phyloP scores from a whole-genome alignment of 92 coral and sea anemone species.

The Parazoanthus atlanticus region DNA sequence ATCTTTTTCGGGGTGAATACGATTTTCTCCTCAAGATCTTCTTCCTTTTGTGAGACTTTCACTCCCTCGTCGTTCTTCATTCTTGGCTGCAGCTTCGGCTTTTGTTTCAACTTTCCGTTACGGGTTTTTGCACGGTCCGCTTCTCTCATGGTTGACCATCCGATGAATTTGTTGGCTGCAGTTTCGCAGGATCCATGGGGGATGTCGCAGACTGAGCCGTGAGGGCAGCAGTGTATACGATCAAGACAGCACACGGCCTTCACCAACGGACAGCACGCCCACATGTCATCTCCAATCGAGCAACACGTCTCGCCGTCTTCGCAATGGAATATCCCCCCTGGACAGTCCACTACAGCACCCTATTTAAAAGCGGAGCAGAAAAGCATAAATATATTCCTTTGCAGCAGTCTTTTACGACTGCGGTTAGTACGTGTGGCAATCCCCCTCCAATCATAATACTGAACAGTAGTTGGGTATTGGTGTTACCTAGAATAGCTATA shows the following conservation, averaged over 20 bases:
- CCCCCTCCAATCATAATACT: no score
- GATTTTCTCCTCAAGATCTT: constrained; percentile 4
- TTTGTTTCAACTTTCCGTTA: background rate
- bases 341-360: background rate
- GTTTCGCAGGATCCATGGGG: background rate
- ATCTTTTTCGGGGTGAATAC: constrained; percentile 9
- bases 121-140: background rate
- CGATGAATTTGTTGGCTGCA: background rate
- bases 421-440: no score
- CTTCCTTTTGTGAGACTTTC: background rate
- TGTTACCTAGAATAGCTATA: no score
- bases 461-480: no score
- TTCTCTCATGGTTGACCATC: background rate
- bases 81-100: background rate
- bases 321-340: constrained; percentile 31
- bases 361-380: background rate
- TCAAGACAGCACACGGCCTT: constrained; percentile 67
- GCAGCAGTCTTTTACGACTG: no score
- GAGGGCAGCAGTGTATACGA: constrained; percentile 68
- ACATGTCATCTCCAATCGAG: constrained; percentile 24
- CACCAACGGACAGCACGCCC: constrained; percentile 64
- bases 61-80: background rate
- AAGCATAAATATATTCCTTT: no score
- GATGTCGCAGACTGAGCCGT: constrained; percentile 57
- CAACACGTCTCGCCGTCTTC: constrained; percentile 65